These are phyloP conservation scores for Trichogramma evanescens DNA, from an alignment of 2,888 invertebrate species.

Conservation along the genomic window DNA sequence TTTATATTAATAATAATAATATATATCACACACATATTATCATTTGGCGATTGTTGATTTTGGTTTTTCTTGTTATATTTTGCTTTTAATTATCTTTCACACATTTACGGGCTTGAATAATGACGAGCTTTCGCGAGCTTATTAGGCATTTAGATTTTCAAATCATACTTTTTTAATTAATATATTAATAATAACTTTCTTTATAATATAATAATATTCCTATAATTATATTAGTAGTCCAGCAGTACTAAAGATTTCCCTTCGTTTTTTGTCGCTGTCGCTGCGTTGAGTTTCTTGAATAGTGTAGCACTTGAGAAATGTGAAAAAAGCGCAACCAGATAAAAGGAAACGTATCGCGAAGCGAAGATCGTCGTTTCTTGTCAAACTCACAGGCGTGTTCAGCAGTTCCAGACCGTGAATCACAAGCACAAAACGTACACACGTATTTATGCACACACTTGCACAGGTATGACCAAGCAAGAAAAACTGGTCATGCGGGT, in stretches of 20 bases:
- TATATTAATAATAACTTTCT: too few species aligned
- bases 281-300: background rate
- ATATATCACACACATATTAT: slow-evolving; percentile 4
- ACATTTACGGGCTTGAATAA: slow-evolving; percentile 7
- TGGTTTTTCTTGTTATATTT: background rate
- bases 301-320: too few species aligned
- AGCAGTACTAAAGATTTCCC: slow-evolving; percentile 21
- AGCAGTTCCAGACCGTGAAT: too few species aligned
- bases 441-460: too few species aligned
- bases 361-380: too few species aligned
- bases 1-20: background rate
- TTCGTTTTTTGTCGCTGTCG: background rate
- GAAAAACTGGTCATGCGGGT: too few species aligned
- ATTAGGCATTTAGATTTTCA: slow-evolving; percentile 6
- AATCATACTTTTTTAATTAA: too few species aligned
- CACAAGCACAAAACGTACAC: too few species aligned
- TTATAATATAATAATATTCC: background rate
- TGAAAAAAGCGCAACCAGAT: too few species aligned
- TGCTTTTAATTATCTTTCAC: slow-evolving; percentile 10
- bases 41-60: slow-evolving; percentile 11
- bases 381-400: too few species aligned
- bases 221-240: slow-evolving; percentile 5
- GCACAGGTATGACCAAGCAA: too few species aligned
- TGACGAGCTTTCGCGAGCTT: slow-evolving; percentile 14
- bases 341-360: too few species aligned